Evolutionary conservation across 2,888 invertebrate genomes (phyloP).

Genomic region (Agonopterix arenella): DNA sequence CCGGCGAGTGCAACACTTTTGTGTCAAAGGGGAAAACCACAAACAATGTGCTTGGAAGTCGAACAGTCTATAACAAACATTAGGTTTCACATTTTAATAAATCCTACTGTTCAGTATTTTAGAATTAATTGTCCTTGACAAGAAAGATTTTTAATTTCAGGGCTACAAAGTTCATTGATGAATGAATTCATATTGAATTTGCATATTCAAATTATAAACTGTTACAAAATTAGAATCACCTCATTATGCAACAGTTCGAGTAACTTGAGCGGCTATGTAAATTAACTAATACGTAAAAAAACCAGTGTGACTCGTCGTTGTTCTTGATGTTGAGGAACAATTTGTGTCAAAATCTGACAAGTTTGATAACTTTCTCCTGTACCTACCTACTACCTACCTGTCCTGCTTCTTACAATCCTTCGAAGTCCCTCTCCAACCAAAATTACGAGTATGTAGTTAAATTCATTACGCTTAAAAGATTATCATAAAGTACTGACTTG

Average conservation of each 20-base stretch:
- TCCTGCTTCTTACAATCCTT: too few relatives aligned
- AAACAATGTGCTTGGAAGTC: constrained; percentile 19
- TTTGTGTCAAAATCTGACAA: too few relatives aligned
- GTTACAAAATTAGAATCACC: neutral
- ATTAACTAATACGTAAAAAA: constrained; percentile 33
- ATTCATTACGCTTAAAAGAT: too few relatives aligned
- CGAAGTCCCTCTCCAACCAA: too few relatives aligned
- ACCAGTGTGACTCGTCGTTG: constrained; percentile 27
- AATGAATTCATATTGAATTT: constrained; percentile 1
- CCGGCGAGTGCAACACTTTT: constrained; percentile 18
- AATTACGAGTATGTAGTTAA: too few relatives aligned
- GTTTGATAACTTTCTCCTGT: too few relatives aligned
- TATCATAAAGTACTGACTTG: neutral
- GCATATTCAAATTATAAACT: neutral
- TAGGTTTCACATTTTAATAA: constrained; percentile 1
- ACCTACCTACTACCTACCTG: too few relatives aligned
- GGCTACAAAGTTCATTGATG: neutral
- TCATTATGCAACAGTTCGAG: constrained; percentile 16
- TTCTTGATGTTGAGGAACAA: too few relatives aligned
- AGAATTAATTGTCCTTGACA: neutral
- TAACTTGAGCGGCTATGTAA: constrained; percentile 36
- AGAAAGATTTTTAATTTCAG: neutral
- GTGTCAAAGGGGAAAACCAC: constrained; percentile 36
- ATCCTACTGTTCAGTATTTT: neutral
- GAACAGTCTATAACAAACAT: too few relatives aligned